Base-by-base conservation (phyloP, 2,888 invertebrate genomes). In the Sinotaia quadrata region DNA sequence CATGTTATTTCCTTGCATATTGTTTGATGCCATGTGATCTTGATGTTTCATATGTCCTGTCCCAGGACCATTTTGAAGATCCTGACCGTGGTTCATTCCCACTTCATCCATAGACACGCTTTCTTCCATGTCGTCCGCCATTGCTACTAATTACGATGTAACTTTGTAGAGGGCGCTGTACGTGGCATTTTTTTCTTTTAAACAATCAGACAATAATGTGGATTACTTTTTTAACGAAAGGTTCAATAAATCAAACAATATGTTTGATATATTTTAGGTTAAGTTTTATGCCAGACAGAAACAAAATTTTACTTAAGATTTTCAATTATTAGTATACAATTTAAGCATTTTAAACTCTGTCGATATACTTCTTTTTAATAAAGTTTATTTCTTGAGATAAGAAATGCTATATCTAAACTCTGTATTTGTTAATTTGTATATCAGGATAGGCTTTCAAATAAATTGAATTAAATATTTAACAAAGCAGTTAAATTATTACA, bases 81-180 rank as follows among this genome's bases (percentile, higher is more conserved):
- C 63, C 2, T 51, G n/a, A 1, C 41, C 15, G 5, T 36, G 21
- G 18, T 65, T 56, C 54, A 54, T 65, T 44, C 47, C 65, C 56
- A 56, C 47, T 62, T 51, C 49, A 10, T 65, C 65, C 63, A 63
- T 63, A 2, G 52, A 33, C 24, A 51, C 54, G 24, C 54, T 24
- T n/a, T n/a, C 51, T 33, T 61, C 61, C 41, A 41, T 56, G 33
- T 65, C 65, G 54, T 65, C 65, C 65, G 54, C 65, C 65, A 65
- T 65, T 36, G 37, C 47, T 65, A 56, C 65, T 37, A 33, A 58
- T n/a, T 56, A 65, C 12, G 18, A 41, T 41, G 41, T 18, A 41
- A 15, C 10, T 18, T 41, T 41, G 41, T 41, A 10, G 41, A 15
- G 41, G 10, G n/a, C n/a, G n/a, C n/a, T n/a, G n/a, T n/a, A n/a